Evolutionary conservation across 2,888 invertebrate genomes (phyloP), one percentile per base, ranked within the genome.

Genomic region (Cryptus viduatorius): DNA sequence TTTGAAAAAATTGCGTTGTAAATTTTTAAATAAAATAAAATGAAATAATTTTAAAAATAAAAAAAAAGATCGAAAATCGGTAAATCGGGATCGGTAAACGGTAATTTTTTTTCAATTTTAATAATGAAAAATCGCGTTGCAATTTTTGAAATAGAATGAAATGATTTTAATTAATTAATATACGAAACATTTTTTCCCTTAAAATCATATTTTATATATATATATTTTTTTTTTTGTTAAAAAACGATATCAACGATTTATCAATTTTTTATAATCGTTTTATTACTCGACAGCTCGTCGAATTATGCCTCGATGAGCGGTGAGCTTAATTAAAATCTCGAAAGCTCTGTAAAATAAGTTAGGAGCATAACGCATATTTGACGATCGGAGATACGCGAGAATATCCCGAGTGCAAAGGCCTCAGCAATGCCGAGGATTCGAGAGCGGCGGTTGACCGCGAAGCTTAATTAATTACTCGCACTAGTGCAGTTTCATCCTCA

Each of bases 401-500:
- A 24, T 24, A 56, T 56, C 56, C 56, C 56, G 56, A 56, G 56
- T 56, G 56, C 56, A 56, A 24, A 56, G 56, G 19, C 37, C 56
- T 56, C 24, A 4, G 56, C 56, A 12, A 24, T 37, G 42, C 65
- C 42, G n/a, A 44, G n/a, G 12, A 56, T 56, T 73, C 68, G 46
- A 78, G 68, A 75, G 68, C 69, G 56, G 50, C 65, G 56, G 84
- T 75, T 61, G 78, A 79, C 82, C 79, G 68, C 79, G 86, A 59
- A 67, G 84, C 82, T 86, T 87, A 89, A 88, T 88, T 87, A 88
- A 88, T 89, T 86, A 85, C 84, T 79, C 82, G 82, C 84, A 86
- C 87, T 82, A 85, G 79, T 53, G 83, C 68, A 50, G 71, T 78
- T 76, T 76, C 84, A 75, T 61, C 68, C 68, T 67, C 75, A 56